Evolutionary conservation across 2,113 vertebrate genomes (phyloP), one percentile per base, ranked within the genome.

Genomic region (Struthidea cinerea): DNA sequence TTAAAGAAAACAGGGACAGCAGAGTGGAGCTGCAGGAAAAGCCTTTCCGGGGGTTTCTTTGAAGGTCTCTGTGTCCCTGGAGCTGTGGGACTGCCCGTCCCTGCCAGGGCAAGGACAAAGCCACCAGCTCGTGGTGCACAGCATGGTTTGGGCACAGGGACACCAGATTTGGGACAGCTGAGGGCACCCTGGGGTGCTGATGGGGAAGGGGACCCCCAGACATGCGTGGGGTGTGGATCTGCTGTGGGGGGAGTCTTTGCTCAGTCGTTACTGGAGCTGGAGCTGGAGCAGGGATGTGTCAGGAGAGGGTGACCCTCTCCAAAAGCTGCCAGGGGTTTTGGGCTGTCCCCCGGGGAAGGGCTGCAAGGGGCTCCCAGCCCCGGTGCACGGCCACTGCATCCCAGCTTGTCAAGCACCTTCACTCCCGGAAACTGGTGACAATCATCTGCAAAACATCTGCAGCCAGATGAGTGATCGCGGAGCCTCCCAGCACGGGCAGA

Each of bases 31-130:
- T 71, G n/a, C 65, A 67, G 64, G 22, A 68, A 57, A 79, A 80
- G 41, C 35, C 15, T 28, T 50, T 27, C 46, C 17, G 52, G 26
- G 42, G 17, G 8, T 7, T 57, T 77, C 52, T 46, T 46, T 37
- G 47, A 28, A 63, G 67, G 32, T 64, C n/a, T 37, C 32, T 0
- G 0, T 52, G 68, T 63, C 55, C 68, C 39, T 0, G 0, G 35
- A 50, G 80, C 46, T 53, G 19, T n/a, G 28, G 37, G 16, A 41
- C 49, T 37, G 42, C 41, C 55, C 1, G 2, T 56, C n/a, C 56
- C 52, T 68, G 11, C 60, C 55, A 32, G 60, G 24, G 4, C 44
- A 73, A 75, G 84, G 87, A 82, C 77, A 89, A 73, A 56, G 77
- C 23, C 68, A 47, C 17, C 16, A 3, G 80, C 28, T 68, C n/a